These are phyloP conservation scores for Natrix natrix DNA, from an alignment of 2,797 vertebrate species.

Conservation along the genomic window DNA sequence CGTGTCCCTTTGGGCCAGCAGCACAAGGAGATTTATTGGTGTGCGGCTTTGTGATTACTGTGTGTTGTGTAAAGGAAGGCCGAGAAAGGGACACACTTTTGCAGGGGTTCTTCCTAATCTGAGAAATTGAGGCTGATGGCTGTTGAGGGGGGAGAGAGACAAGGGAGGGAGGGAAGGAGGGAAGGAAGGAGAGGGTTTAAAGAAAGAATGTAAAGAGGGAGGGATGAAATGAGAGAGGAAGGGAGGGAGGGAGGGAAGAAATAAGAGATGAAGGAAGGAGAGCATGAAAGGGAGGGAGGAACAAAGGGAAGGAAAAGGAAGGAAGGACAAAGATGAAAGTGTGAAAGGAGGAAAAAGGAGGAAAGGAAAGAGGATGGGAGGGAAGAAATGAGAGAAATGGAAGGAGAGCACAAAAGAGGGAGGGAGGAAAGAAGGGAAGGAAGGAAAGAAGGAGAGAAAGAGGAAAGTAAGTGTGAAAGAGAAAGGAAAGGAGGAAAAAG, in stretches of 20 bases:
- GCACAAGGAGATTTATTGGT: neutral
- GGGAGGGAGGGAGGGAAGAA: too few species aligned
- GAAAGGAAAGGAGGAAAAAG: neutral
- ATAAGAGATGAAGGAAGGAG: neutral
- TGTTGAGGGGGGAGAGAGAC: conserved; percentile 1
- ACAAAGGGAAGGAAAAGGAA: too few species aligned
- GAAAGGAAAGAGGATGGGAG: neutral
- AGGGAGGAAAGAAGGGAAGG: too few species aligned
- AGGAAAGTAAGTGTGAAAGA: neutral
- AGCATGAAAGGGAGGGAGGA: too few species aligned
- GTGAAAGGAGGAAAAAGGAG: neutral
- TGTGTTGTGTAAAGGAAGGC: rapidly evolving
- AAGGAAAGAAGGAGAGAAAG: too few species aligned
- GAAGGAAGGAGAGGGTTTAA: neutral
- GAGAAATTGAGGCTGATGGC: conserved; percentile 20
- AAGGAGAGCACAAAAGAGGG: too few species aligned
- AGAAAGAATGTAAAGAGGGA: too few species aligned
- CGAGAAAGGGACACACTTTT: neutral
- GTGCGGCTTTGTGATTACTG: neutral
- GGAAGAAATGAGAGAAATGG: too few species aligned
- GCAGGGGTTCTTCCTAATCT: conserved; percentile 4
- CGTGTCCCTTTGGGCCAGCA: too few species aligned
- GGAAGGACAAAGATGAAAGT: too few species aligned
- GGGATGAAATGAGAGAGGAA: neutral
- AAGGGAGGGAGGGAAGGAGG: conserved; percentile 7